Evolutionary conservation across 1,140 invertebrate species (phyloP), one percentile per base, ranked within the genome.

Genomic region (Drosophila baimaii): DNA sequence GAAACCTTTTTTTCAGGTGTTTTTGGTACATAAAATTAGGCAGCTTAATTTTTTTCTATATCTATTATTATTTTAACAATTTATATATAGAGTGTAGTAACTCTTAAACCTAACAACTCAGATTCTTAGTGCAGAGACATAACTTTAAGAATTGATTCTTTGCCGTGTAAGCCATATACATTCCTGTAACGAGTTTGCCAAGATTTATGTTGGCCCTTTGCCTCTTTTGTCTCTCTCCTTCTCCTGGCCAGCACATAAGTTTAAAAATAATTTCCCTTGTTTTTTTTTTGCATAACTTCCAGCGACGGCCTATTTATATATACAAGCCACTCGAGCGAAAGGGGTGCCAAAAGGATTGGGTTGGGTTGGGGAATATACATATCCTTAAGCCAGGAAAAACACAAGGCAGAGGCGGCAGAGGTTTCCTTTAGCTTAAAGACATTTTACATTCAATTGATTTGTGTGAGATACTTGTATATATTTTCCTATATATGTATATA

Each of bases 281-380:
- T 33, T 33, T 33, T 54, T 66, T 81, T 75, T 76, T 79, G 59
- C 64, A 70, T 63, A 79, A 61, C 33, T 43, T 47, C 37, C 25
- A 52, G 19, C 51, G 21, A 37, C 55, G 58, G 63, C 69, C 75
- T 78, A 82, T 82, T 64, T 78, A 61, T 81, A 61, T 78, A 61
- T 81, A 61, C 46, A 49, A 49, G 39, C 54, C 35, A 59, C 19
- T 68, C 62, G 70, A 73, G 76, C 29, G 44, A 23, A 39, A 31
- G 44, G 46, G 33, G 13, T 21, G 59, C 25, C 46, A 23, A 23
- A 23, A n/a, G n/a, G n/a, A n/a, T n/a, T n/a, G 41, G 57, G n/a
- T 41, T 57, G 25, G 51, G 19, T 13, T 5, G 33, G 31, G 33
- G 13, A 37, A 39, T 39, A 31, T 4, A 31, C 31, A 21, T 33